Evolutionary conservation across 2,888 invertebrate species (phyloP), one percentile per base, ranked within the genome.

Genomic region (Allophyes oxyacanthae): DNA sequence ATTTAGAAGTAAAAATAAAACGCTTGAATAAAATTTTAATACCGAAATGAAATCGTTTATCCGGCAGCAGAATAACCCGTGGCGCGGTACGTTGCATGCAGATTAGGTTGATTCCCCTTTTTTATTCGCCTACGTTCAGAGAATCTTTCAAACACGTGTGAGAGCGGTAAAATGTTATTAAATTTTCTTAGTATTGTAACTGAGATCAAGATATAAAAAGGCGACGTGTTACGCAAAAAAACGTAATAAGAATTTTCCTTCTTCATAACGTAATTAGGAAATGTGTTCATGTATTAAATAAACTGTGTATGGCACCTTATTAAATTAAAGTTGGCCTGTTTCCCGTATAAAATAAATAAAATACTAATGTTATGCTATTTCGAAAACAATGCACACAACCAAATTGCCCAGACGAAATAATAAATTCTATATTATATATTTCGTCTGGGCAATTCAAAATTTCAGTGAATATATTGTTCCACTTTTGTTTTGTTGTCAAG

Each of bases 41-140:
- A 67, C 51, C 62, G 75, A 78, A 85, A 85, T 83, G 81, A 80
- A 85, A 84, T 80, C 83, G 83, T 86, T 87, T 86, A 79, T 82
- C 81, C 78, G 77, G 72, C 71, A 76, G 76, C 76, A 67, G 82
- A 81, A 81, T 80, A 81, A 81, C 80, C 79, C 77, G 78, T 68
- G 79, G 75, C 68, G 55, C 56, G 66, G 67, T 67, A 58, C 72
- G 75, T 66, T 57, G 83, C 77, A 85, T 86, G 81, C 72, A 85
- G 81, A 87, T 84, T 81, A 79, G 72, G 60, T 50, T 54, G 65
- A 65, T 69, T 46, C 64, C 60, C 60, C 54, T 50, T 58, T 68
- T 64, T 64, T 72, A 60, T 62, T 62, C 44, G 20, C 45, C 51
- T 45, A 52, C 51, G 50, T 55, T 51, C 33, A 20, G 44, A 60